A percentile compares a stretch with the other conserved stretches of the same genome.
Conservation (phyloP, 1,140 invertebrate genomes). For the Fopius arisanus region DNA sequence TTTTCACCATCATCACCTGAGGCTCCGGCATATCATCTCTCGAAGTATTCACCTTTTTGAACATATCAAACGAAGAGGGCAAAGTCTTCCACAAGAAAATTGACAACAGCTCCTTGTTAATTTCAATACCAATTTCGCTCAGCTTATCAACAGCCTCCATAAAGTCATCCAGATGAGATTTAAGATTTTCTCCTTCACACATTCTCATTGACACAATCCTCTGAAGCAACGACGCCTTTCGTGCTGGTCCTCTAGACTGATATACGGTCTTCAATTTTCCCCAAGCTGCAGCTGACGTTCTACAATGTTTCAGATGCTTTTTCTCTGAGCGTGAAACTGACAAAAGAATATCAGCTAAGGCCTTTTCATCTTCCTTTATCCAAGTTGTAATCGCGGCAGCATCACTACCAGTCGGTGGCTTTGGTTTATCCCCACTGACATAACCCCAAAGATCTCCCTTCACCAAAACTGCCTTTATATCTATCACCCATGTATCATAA, state of each 20-base stretch:
- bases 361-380: conserved; percentile 20
- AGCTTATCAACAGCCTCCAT: conserved; percentile 42
- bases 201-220: conserved; percentile 35
- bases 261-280: conserved; percentile 20
- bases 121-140: conserved; percentile 32
- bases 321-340: conserved; percentile 26
- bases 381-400: background rate
- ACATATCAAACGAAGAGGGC: too few species aligned
- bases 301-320: conserved; percentile 33
- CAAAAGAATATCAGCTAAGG: conserved; percentile 25
- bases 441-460: conserved; percentile 33
- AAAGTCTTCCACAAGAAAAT: background rate
- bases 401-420: background rate
- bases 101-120: conserved; percentile 34
- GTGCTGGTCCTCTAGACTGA: conserved; percentile 25
- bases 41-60: too few species aligned
- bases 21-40: too few species aligned
- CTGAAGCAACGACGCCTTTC: conserved; percentile 25
- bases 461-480: conserved; percentile 32
- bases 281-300: conserved; percentile 26
- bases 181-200: conserved; percentile 36
- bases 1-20: too few species aligned
- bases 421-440: conserved; percentile 22
- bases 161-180: conserved; percentile 37
- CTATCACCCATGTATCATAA: conserved; percentile 39